Conservation (phyloP, 2,888 invertebrate genomes). For the Venusia cambrica region DNA sequence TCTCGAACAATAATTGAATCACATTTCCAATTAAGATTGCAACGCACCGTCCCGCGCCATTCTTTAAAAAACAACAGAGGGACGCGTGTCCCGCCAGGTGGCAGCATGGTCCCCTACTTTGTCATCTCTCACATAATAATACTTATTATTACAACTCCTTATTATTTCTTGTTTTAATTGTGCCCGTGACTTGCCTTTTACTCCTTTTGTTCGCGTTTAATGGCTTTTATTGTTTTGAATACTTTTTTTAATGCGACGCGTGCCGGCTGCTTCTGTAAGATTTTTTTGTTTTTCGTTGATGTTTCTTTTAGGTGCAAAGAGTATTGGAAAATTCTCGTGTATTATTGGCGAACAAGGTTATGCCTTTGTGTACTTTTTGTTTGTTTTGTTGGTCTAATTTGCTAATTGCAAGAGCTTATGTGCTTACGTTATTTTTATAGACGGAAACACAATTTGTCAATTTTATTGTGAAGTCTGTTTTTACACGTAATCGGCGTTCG, state of each 20-base stretch:
- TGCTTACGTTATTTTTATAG: not conserved
- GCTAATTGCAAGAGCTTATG: not conserved
- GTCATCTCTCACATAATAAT: constrained; percentile 67
- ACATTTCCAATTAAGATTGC: constrained; percentile 34
- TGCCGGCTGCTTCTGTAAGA: constrained; percentile 62
- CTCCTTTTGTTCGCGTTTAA: constrained; percentile 77
- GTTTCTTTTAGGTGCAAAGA: constrained; percentile 1
- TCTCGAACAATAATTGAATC: constrained; percentile 16
- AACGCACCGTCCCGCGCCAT: constrained; percentile 19
- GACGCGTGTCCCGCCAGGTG: constrained; percentile 68
- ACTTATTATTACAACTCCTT: constrained; percentile 79
- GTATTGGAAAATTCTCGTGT: not conserved
- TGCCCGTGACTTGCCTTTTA: constrained; percentile 76
- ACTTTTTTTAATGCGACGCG: constrained; percentile 63
- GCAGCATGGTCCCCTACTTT: constrained; percentile 43
- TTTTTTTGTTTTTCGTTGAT: constrained; percentile 21
- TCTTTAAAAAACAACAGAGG: constrained; percentile 30
- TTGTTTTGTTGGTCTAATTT: not conserved
- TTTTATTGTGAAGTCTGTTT: no score
- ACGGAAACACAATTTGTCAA: constrained; percentile 2
- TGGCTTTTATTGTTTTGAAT: constrained; percentile 75
- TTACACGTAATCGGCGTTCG: no score
- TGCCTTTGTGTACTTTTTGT: not conserved
- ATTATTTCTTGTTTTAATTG: constrained; percentile 81
- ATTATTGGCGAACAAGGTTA: constrained; percentile 2